Percentiles rank a stretch among this genome's conserved stretches.
These are phyloP conservation scores for Caerostris darwini DNA, from an alignment of 1,140 invertebrate species.

Conservation along the genomic window DNA sequence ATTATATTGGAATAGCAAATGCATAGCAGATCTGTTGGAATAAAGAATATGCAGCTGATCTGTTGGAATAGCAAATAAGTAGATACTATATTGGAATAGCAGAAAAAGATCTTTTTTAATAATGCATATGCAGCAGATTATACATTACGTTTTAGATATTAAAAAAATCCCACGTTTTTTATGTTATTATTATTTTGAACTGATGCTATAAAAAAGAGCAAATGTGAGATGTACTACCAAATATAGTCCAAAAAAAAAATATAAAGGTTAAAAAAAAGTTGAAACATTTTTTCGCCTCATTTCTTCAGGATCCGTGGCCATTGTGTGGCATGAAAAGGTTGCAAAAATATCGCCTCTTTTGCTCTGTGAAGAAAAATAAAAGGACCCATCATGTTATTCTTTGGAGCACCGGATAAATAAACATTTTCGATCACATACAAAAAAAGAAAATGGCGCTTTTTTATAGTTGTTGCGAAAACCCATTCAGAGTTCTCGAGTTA, in stretches of 20 bases:
- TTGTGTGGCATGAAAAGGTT: slow-evolving; percentile 18
- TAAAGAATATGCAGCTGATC: no score
- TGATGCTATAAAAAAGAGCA: neutral
- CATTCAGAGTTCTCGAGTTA: slow-evolving; percentile 30
- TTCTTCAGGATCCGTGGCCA: neutral
- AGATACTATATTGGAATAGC: no score
- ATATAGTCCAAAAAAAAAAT: neutral
- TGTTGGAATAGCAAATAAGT: no score
- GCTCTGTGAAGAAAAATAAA: slow-evolving; percentile 30
- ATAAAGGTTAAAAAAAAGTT: neutral
- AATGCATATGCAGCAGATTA: no score
- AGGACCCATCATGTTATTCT: slow-evolving; percentile 59
- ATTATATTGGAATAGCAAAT: no score
- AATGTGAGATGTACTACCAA: neutral
- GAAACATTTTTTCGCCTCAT: neutral
- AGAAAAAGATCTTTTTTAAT: no score
- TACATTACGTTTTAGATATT: no score
- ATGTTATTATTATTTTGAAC: no score
- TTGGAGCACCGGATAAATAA: slow-evolving; percentile 48
- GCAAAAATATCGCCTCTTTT: slow-evolving; percentile 42
- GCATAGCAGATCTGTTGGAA: no score
- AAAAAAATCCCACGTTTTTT: no score
- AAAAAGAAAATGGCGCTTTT: slow-evolving; percentile 41
- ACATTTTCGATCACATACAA: slow-evolving; percentile 62
- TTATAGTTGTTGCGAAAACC: slow-evolving; percentile 44